phyloP scores from a whole-genome alignment of 2,113 vertebrate genomes.

The Sylvilagus bachmani region DNA sequence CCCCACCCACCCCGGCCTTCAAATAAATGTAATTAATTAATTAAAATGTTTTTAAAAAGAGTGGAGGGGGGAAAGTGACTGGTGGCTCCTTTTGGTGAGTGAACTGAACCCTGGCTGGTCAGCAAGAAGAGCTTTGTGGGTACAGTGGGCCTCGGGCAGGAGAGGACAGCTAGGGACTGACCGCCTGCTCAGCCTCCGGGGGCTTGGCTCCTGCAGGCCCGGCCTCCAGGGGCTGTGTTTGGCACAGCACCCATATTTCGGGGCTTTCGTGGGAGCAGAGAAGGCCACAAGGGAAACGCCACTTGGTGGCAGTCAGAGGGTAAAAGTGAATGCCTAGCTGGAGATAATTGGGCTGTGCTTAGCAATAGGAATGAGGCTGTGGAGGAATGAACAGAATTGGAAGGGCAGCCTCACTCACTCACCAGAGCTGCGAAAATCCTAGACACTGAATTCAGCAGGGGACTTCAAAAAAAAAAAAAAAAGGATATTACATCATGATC shows the following conservation, averaged over 20 bases:
- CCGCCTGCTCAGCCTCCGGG: background rate
- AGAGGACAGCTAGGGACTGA: background rate
- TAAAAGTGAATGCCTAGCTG: background rate
- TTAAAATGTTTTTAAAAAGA: background rate
- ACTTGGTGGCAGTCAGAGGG: background rate
- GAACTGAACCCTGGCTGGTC: background rate
- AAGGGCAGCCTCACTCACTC: background rate
- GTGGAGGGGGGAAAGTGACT: background rate
- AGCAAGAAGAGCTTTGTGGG: background rate
- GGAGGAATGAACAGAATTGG: constrained; percentile 47
- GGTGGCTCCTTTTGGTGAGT: background rate
- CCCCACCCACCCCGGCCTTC: no score
- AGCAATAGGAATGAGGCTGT: background rate
- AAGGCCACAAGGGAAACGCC: background rate
- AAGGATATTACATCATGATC: background rate
- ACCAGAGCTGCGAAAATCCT: background rate
- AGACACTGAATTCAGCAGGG: background rate
- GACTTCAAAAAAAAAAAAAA: background rate
- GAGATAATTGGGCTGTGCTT: background rate
- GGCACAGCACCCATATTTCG: background rate
- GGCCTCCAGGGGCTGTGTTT: background rate
- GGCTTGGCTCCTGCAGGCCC: no score
- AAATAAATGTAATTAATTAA: background rate
- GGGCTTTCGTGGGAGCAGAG: background rate
- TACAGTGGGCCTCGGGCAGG: background rate